phyloP scores from a whole-genome alignment of 2,113 vertebrate species.

The Malurus cyaneus region DNA sequence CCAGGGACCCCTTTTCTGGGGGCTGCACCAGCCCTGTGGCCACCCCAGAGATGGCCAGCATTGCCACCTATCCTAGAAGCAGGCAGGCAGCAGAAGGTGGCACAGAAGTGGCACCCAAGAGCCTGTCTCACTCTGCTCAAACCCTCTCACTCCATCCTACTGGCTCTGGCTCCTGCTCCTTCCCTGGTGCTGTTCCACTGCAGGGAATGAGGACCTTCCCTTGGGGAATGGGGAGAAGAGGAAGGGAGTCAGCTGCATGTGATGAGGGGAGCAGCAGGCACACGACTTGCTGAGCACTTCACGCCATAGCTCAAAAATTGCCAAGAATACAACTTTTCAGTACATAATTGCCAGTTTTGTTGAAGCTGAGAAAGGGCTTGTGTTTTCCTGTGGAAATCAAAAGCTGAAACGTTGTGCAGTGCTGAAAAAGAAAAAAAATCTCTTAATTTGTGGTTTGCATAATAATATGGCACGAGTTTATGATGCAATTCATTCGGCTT shows the following conservation, averaged over 20 bases:
- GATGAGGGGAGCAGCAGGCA: background rate
- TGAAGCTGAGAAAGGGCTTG: background rate
- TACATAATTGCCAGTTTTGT: background rate
- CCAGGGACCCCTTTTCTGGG: background rate
- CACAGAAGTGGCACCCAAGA: background rate
- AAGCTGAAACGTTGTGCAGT: background rate
- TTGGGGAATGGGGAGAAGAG: background rate
- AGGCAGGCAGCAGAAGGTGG: background rate
- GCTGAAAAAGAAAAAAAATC: background rate
- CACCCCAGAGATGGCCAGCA: background rate
- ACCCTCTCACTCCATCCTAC: background rate
- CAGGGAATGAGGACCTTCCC: background rate
- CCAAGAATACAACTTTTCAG: background rate
- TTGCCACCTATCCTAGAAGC: fast-evolving
- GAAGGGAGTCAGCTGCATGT: background rate
- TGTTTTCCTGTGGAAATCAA: background rate
- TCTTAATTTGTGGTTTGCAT: background rate
- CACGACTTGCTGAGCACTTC: fast-evolving
- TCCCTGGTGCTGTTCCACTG: background rate
- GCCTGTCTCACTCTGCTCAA: background rate
- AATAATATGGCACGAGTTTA: background rate
- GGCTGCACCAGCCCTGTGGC: fast-evolving
- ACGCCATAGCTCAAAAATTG: background rate
- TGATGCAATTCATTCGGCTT: background rate
- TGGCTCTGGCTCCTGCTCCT: background rate